Base-by-base conservation (phyloP, 30 jellyfish, hydroid and myxozoan genomes). In the Clytia hemisphaerica region DNA sequence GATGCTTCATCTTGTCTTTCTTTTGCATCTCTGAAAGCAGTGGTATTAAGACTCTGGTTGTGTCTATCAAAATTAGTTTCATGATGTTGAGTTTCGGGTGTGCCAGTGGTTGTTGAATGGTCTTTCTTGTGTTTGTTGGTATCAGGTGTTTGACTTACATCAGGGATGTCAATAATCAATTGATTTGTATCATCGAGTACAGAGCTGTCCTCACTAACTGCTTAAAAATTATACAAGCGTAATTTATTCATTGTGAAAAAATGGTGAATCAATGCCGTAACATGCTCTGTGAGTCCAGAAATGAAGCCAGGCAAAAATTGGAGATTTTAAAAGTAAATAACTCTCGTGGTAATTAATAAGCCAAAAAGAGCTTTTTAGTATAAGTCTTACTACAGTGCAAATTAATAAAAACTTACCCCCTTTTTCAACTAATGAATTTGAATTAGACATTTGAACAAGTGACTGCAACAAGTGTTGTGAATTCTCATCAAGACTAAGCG, bases 381-480 rank as follows among this genome's bases (percentile, higher is more conserved):
- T 3, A 9, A 4, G 9, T 31, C 60, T 46, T 46, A 46, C 24
- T 46, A 2, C 19, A 46, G 2, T 3, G 24, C 2, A 46, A 46
- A 46, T 3, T 4, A 46, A 3, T n/a, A 2, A 9, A 3, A 2
- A 4, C 4, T 2, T n/a, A 46, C 24, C 24, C 60, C 3, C 24
- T n/a, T 31, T 31, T 46, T 46, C 24, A n/a, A n/a, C 24, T 2
- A n/a, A 31, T 9, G 3, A 31, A n/a, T 27, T 27, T 46, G 19
- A 31, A 9, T 31, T 46, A 31, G 30, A 12, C 19, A 21, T 37
- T 57, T 57, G 70, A n/a, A 57, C 19, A 28, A 57, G 33, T 6
- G 70, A 37, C 16, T 57, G 25, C 70, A 57, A 57, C 4, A 57
- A n/a, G 7, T 57, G 70, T n/a, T 57, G 70, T 0, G 70, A 57